These are phyloP conservation scores for Phalacrocorax carbo DNA, from an alignment of 2,113 vertebrate species.

Conservation along the genomic window DNA sequence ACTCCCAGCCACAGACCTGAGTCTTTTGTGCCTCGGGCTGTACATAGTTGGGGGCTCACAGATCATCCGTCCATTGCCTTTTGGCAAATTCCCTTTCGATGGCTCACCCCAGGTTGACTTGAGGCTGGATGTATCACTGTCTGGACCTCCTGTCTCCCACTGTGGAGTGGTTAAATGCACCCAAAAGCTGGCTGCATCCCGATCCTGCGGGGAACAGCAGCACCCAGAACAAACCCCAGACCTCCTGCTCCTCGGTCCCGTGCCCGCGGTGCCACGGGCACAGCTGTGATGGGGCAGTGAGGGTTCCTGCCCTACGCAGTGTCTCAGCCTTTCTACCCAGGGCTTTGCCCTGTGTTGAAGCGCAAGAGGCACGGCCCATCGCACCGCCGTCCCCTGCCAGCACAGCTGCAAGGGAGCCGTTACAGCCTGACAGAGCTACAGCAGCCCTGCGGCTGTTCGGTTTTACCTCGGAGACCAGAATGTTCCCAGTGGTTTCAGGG, in stretches of 20 bases:
- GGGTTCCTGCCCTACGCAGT: accelerated
- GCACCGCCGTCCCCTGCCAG: accelerated
- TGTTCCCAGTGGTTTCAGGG: neutral
- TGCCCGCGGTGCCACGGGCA: accelerated
- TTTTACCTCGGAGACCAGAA: neutral
- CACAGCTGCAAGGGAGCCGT: accelerated
- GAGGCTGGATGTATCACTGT: neutral
- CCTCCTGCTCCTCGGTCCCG: neutral
- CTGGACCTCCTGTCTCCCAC: neutral
- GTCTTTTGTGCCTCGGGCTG: neutral
- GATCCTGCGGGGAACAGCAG: neutral
- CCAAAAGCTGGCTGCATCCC: neutral
- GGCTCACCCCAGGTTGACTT: neutral
- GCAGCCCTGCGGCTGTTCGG: neutral
- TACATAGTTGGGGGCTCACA: neutral
- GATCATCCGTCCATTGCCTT: neutral
- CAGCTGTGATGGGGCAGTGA: neutral
- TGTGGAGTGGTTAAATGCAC: neutral
- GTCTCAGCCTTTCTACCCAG: neutral
- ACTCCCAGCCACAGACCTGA: neutral
- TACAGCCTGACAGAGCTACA: neutral
- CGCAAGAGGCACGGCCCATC: neutral
- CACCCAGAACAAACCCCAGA: neutral
- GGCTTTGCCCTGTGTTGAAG: neutral
- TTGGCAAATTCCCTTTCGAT: conserved; percentile 5